Conservation (phyloP, 2,888 invertebrate species). For the Pheosia tremula region DNA sequence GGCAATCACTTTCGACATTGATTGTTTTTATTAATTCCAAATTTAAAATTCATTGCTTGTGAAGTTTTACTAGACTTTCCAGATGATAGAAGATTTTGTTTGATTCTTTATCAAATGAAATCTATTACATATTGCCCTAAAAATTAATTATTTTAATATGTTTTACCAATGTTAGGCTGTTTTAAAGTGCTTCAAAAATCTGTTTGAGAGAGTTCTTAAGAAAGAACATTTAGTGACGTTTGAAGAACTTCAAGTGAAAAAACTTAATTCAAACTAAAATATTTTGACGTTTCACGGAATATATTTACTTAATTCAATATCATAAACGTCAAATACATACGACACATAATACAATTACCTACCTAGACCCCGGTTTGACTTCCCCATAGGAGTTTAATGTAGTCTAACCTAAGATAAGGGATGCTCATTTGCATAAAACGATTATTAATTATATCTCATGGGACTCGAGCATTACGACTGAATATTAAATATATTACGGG, state of each 20-base stretch:
- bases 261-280: too few relatives aligned
- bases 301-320: conserved; percentile 13
- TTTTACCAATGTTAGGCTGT: too few relatives aligned
- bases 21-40: conserved; percentile 23
- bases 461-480: conserved; percentile 43
- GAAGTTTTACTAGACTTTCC: background rate
- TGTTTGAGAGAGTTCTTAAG: too few relatives aligned
- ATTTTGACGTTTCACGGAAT: background rate
- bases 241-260: too few relatives aligned
- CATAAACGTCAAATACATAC: conserved; percentile 8
- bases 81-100: too few relatives aligned
- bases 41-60: conserved; percentile 23
- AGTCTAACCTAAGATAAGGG: conserved; percentile 44
- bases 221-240: too few relatives aligned
- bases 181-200: too few relatives aligned
- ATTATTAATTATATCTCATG: conserved; percentile 65
- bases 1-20: conserved; percentile 34
- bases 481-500: conserved; percentile 32
- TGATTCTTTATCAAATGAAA: too few relatives aligned
- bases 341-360: conserved; percentile 20
- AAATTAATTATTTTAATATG: too few relatives aligned
- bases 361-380: conserved; percentile 38
- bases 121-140: too few relatives aligned
- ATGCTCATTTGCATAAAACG: conserved; percentile 66
- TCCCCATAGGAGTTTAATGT: conserved; percentile 25